Percentiles rank a stretch among this genome's conserved stretches.
Evolutionary conservation across 2,113 vertebrate genomes (phyloP).

Genomic region (Dasyornis broadbenti): DNA sequence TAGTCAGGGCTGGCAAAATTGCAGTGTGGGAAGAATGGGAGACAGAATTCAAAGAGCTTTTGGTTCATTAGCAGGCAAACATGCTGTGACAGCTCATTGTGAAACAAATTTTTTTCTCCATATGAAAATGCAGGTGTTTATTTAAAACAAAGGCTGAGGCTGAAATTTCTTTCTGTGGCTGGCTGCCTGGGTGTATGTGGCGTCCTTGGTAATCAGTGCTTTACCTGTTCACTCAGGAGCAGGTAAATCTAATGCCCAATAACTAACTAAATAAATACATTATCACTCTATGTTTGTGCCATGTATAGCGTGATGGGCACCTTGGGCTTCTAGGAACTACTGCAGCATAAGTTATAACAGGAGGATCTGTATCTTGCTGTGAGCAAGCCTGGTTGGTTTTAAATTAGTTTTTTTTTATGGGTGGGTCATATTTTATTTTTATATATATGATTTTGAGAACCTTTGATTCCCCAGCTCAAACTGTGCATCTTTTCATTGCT

Average conservation of each 20-base stretch:
- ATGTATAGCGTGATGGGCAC: background rate
- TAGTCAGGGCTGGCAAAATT: background rate
- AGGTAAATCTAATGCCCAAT: background rate
- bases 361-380: background rate
- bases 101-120: slow-evolving; percentile 29
- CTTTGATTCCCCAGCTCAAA: background rate
- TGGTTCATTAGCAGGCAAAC: slow-evolving; percentile 31
- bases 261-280: background rate
- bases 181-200: background rate
- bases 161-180: slow-evolving; percentile 33
- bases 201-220: background rate
- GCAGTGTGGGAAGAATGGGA: background rate
- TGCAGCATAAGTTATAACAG: background rate
- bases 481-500: background rate
- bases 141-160: slow-evolving; percentile 24
- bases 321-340: background rate
- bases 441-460: background rate
- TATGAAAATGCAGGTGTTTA: slow-evolving; percentile 42
- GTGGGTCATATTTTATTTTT: background rate
- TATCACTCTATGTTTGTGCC: background rate
- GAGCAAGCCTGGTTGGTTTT: background rate
- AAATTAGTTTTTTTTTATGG: background rate
- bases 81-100: slow-evolving; percentile 47
- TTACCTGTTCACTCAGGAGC: background rate
- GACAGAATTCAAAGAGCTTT: slow-evolving; percentile 29